These are phyloP conservation scores for Amphipoea oculea DNA, from an alignment of 2,888 invertebrate species.

Conservation along the genomic window DNA sequence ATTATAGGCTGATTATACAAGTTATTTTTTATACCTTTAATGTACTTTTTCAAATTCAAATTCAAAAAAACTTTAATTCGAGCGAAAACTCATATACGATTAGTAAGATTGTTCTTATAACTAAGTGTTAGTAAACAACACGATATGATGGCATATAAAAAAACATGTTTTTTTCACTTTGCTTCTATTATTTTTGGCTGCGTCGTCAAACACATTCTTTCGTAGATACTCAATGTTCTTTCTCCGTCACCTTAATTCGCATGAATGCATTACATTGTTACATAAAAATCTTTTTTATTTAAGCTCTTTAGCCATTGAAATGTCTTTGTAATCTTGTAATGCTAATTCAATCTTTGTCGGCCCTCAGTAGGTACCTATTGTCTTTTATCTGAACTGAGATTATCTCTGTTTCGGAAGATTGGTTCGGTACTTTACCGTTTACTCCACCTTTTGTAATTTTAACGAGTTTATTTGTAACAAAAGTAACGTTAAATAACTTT, in stretches of 20 bases:
- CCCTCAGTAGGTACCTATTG: conserved; percentile 66
- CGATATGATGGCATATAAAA: too few species aligned
- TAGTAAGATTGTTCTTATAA: too few species aligned
- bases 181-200: not conserved
- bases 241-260: conserved; percentile 16
- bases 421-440: conserved; percentile 76
- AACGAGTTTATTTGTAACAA: conserved; percentile 79
- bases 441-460: conserved; percentile 80
- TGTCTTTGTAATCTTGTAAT: conserved; percentile 79
- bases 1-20: not conserved
- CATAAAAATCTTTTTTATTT: conserved; percentile 69
- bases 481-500: conserved; percentile 74
- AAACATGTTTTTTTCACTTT: not conserved
- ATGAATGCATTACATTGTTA: conserved; percentile 50
- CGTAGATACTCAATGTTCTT: not conserved
- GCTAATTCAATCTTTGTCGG: conserved; percentile 83
- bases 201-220: not conserved
- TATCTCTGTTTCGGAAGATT: conserved; percentile 80
- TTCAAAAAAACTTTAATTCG: too few species aligned
- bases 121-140: too few species aligned
- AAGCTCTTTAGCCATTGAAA: conserved; percentile 69
- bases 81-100: too few species aligned
- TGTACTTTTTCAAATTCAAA: too few species aligned
- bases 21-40: not conserved
- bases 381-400: conserved; percentile 79